Evolutionary conservation across 2,113 vertebrate genomes (phyloP).

Genomic region (Pycnonotus jocosus): DNA sequence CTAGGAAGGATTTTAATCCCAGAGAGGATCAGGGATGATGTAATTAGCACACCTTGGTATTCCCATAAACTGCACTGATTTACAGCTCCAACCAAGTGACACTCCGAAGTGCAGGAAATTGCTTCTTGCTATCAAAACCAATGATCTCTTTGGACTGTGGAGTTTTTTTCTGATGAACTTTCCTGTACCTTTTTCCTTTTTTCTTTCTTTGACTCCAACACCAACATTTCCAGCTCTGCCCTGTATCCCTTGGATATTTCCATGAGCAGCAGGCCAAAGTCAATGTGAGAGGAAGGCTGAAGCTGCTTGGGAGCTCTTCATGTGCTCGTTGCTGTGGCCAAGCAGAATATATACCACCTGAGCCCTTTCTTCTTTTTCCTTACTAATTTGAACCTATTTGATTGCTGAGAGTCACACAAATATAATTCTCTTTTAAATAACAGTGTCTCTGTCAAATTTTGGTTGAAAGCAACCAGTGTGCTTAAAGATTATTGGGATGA

Average conservation of each 20-base stretch:
- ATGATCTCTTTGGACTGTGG: not conserved
- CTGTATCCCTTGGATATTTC: not conserved
- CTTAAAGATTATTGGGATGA: not conserved
- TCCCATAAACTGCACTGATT: not conserved
- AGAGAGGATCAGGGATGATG: not conserved
- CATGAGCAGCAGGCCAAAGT: not conserved
- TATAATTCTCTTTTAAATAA: not conserved
- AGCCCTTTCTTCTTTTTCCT: not conserved
- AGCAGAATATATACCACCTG: not conserved
- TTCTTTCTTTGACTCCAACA: not conserved
- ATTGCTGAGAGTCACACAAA: not conserved
- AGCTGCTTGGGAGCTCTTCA: not conserved
- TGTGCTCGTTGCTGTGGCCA: not conserved
- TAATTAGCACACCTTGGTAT: slow-evolving; percentile 30
- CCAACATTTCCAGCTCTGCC: not conserved
- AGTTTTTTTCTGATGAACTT: not conserved
- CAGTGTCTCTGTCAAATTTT: not conserved
- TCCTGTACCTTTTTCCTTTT: not conserved
- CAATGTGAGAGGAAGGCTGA: accelerated
- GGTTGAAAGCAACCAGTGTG: not conserved
- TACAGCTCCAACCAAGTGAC: not conserved
- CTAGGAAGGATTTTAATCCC: not conserved
- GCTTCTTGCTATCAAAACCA: not conserved
- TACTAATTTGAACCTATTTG: not conserved
- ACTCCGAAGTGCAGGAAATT: not conserved